Evolutionary conservation across 1,140 invertebrate species (phyloP).

Genomic region (Lysiphlebus fabarum): DNA sequence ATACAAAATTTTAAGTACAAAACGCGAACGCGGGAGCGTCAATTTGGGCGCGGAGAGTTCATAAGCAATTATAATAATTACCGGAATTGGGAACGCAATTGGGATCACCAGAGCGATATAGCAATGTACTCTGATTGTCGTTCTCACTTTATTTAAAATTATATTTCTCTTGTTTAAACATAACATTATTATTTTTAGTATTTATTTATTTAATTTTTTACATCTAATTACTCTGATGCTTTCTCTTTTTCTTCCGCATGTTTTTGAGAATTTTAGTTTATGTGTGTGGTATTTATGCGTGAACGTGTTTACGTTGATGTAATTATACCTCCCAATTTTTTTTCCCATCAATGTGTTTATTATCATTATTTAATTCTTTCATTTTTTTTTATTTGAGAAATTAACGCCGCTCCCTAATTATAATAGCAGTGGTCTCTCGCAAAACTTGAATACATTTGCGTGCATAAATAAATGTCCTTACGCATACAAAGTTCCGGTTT

Average conservation of each 20-base stretch:
- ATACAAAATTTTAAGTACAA: slow-evolving; percentile 6
- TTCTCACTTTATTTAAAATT: slow-evolving; percentile 14
- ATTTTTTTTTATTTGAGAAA: slow-evolving; percentile 22
- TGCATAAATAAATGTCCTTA: no score
- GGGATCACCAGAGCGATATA: slow-evolving; percentile 34
- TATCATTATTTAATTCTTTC: slow-evolving; percentile 3
- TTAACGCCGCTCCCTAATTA: slow-evolving; percentile 28
- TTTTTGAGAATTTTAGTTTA: not conserved
- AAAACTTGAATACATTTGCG: no score
- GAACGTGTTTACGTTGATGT: slow-evolving; percentile 20
- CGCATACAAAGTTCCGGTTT: no score
- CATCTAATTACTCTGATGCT: not conserved
- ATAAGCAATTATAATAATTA: slow-evolving; percentile 51
- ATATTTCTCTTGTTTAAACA: not conserved
- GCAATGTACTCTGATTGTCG: slow-evolving; percentile 25
- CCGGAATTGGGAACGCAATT: slow-evolving; percentile 42
- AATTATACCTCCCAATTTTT: slow-evolving; percentile 20
- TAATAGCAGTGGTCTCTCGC: slow-evolving; percentile 6
- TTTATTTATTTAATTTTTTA: slow-evolving; percentile 3
- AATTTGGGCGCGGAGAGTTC: slow-evolving; percentile 35
- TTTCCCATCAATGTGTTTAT: slow-evolving; percentile 21
- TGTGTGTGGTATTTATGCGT: slow-evolving; percentile 6
- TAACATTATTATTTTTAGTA: not conserved
- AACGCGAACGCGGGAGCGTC: slow-evolving; percentile 20
- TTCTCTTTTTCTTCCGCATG: not conserved